These are phyloP conservation scores for Otus scops DNA, from an alignment of 2,797 vertebrate genomes.

Conservation along the genomic window DNA sequence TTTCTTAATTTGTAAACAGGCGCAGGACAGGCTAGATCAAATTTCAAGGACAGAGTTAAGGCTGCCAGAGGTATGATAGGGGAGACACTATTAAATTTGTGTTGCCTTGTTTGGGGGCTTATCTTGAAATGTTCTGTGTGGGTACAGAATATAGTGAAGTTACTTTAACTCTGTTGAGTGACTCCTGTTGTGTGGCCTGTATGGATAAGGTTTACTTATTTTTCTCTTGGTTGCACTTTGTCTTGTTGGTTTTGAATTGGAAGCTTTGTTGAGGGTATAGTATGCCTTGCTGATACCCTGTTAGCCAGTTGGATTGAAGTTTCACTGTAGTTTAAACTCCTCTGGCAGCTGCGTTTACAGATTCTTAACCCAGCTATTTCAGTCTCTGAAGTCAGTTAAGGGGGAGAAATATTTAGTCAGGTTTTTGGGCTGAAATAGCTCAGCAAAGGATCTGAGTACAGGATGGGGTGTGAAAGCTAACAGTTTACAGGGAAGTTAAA, in stretches of 20 bases:
- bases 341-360: background rate
- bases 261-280: background rate
- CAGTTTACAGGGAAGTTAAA: background rate
- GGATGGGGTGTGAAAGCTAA: background rate
- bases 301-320: background rate
- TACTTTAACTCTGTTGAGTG: background rate
- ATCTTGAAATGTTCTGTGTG: background rate
- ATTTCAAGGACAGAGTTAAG: background rate
- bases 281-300: background rate
- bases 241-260: background rate
- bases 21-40: background rate
- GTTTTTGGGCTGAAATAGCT: slow-evolving; percentile 4
- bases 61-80: background rate
- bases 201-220: background rate
- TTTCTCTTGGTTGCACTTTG: background rate
- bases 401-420: background rate
- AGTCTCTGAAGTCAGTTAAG: background rate
- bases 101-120: background rate
- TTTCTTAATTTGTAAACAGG: background rate
- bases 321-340: background rate
- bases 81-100: background rate
- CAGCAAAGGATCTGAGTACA: background rate
- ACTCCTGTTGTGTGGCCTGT: background rate
- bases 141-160: background rate
- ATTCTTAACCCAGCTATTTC: background rate